These are phyloP conservation scores for Drosophila pseudoobscura DNA, from an alignment of 1,140 invertebrate genomes.

Conservation along the genomic window DNA sequence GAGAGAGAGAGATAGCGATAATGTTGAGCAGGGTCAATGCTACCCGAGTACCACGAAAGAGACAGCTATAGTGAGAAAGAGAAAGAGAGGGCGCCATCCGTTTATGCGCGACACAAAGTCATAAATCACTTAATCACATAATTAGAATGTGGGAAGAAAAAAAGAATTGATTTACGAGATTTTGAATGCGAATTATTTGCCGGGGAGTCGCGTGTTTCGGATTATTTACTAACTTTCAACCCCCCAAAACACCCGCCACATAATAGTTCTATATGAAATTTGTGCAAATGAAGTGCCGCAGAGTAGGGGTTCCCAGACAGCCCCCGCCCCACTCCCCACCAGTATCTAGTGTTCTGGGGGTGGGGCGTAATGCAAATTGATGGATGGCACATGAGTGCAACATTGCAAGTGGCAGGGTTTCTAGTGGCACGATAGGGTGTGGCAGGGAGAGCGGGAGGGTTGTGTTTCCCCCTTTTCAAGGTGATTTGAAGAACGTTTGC, in stretches of 20 bases:
- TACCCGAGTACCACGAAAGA: neutral
- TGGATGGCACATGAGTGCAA: slow-evolving; percentile 33
- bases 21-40: slow-evolving; percentile 67
- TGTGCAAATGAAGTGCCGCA: slow-evolving; percentile 26
- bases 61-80: neutral
- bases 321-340: too few species aligned
- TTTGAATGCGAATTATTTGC: slow-evolving; percentile 62
- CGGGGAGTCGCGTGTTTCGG: slow-evolving; percentile 63
- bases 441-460: slow-evolving; percentile 1
- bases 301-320: slow-evolving; percentile 2
- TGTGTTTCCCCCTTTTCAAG: slow-evolving; percentile 24
- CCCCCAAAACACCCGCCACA: slow-evolving; percentile 11
- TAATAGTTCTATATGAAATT: slow-evolving; percentile 41
- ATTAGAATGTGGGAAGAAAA: slow-evolving; percentile 72
- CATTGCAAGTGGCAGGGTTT: slow-evolving; percentile 7
- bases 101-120: slow-evolving; percentile 42
- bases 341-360: too few species aligned
- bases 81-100: slow-evolving; percentile 7
- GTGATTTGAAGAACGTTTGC: slow-evolving; percentile 31
- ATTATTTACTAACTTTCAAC: slow-evolving; percentile 69
- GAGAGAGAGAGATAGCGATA: slow-evolving; percentile 18
- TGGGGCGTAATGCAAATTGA: slow-evolving; percentile 36
- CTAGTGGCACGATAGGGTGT: too few species aligned
- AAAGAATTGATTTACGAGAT: slow-evolving; percentile 82
- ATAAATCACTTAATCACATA: slow-evolving; percentile 82